These are phyloP conservation scores for Atlantisia rogersi DNA, from an alignment of 2,113 vertebrate genomes.

Conservation along the genomic window DNA sequence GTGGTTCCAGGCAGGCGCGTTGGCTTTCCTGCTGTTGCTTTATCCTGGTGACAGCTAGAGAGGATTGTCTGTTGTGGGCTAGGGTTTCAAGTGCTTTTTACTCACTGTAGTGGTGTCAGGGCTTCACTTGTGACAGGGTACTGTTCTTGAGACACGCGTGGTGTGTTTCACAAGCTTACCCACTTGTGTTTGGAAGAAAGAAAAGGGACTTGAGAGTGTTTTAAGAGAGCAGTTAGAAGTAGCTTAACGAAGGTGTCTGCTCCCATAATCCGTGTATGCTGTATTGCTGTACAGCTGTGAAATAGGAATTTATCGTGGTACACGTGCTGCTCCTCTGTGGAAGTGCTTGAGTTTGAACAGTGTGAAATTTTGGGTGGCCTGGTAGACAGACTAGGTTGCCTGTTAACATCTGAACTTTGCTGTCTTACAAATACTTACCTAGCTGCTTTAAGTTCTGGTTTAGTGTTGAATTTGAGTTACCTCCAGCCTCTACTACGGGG, in stretches of 20 bases:
- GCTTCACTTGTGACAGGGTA: neutral
- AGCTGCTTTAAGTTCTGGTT: neutral
- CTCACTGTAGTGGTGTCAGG: neutral
- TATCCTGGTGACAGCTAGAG: neutral
- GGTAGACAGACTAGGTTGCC: neutral
- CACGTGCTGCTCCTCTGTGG: neutral
- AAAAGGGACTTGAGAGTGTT: neutral
- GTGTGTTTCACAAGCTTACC: neutral
- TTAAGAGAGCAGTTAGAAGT: neutral
- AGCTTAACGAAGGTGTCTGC: neutral
- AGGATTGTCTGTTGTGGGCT: rapidly evolving
- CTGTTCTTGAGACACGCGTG: rapidly evolving
- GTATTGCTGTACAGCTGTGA: neutral
- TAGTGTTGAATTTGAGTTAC: neutral
- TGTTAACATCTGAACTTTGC: neutral
- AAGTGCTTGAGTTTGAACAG: neutral
- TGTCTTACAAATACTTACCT: neutral
- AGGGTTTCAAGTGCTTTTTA: neutral
- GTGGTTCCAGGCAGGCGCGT: neutral
- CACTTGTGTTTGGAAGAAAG: neutral
- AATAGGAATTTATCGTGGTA: neutral
- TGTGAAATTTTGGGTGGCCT: neutral
- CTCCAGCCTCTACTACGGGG: neutral
- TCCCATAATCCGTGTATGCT: neutral
- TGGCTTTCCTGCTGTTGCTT: neutral